Conservation (phyloP, 2,888 invertebrate species). For the Arctia plantaginis region DNA sequence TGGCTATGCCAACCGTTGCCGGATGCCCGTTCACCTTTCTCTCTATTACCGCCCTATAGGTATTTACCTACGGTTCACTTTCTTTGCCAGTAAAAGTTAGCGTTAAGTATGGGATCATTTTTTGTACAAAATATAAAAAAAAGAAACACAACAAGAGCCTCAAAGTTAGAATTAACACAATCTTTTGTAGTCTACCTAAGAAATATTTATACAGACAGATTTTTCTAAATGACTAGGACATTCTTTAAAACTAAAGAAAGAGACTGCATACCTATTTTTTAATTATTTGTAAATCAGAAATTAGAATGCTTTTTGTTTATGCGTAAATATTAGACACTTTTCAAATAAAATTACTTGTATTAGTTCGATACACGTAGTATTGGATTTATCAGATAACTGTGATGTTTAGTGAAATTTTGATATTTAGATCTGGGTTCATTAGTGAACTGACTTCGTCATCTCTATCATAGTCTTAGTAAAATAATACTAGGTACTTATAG, state of each 20-base stretch:
- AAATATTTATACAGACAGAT: neutral
- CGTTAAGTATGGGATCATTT: constrained; percentile 16
- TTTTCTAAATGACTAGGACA: neutral
- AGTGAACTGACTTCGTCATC: neutral
- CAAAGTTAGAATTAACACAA: neutral
- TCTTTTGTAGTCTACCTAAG: neutral
- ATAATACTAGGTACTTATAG: neutral
- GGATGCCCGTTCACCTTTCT: constrained; percentile 79
- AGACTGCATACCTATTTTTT: neutral
- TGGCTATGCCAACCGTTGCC: constrained; percentile 76
- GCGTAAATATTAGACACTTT: neutral
- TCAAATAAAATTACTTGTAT: no score
- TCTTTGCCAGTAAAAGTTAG: constrained; percentile 56
- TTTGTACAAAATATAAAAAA: neutral
- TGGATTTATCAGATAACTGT: neutral
- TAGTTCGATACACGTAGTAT: no score
- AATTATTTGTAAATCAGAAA: neutral
- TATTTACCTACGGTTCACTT: constrained; percentile 60
- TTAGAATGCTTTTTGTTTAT: neutral
- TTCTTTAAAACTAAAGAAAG: neutral
- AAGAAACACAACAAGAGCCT: neutral
- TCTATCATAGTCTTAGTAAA: no score
- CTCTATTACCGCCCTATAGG: constrained; percentile 74
- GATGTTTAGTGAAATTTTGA: neutral
- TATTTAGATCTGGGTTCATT: neutral